Base-by-base conservation (phyloP, 1,140 invertebrate genomes). In the Capitella teleta region DNA sequence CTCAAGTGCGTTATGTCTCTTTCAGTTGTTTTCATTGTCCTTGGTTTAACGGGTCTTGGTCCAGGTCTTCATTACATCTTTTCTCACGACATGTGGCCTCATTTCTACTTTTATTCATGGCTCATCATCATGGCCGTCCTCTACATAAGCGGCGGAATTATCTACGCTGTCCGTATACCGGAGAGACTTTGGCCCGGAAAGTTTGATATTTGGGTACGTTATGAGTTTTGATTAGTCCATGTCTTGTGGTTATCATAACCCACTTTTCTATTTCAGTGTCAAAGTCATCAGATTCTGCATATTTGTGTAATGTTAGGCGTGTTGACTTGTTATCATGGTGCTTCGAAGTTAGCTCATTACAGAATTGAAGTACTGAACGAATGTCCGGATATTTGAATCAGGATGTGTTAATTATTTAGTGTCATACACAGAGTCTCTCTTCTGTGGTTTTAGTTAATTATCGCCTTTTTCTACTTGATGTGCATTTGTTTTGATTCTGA, bases 1-100 rank as follows among this genome's bases (percentile, higher is more conserved):
- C n/a, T n/a, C n/a, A n/a, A n/a, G n/a, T 6, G 38, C 8, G 10
- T 8, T 21, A 16, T 6, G 6, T 46, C 18, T 55, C 59, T 61
- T 66, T 3, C 57, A 82, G 84, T 84, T 55, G 86, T 96, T 48
- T 98, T 97, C 70, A 87, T 91, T 79, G 86, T 83, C 51, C 93
- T 97, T 73, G 94, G 93, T 18, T 77, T 96, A 54, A 93, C 87
- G 59, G 93, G 93, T 23, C 85, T 96, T 36, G 83, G 96, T 61
- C 93, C 93, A 12, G 6, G 38, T n/a, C n/a, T n/a, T n/a, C n/a
- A n/a, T 6, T 41, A 21, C 38, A 41, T 21, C 12, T 41, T 41
- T 16, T 21, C 6, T 41, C 8, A 41, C 21, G 38, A 10, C 10
- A 12, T 6, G 23, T 41, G 38, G 38, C 6, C 21, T 8, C 12